These are phyloP conservation scores for Teinopalpus imperialis DNA, from an alignment of 2,888 invertebrate genomes.

Conservation along the genomic window DNA sequence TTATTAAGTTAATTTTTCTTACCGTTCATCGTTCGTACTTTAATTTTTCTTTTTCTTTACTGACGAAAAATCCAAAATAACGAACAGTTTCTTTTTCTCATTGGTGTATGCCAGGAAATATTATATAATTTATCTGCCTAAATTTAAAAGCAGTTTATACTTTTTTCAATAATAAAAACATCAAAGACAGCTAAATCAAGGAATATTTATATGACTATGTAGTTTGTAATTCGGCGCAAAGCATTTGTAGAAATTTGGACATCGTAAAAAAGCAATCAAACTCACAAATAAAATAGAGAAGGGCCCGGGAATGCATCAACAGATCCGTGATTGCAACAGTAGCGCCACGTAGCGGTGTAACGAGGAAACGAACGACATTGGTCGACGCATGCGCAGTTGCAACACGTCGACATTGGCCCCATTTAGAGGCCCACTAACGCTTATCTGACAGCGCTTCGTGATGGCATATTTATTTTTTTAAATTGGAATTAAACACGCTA, in stretches of 20 bases:
- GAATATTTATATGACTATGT: too few species aligned
- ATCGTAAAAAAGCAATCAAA: neutral
- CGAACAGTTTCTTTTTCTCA: too few species aligned
- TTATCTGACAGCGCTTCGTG: constrained; percentile 53
- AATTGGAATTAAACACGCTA: neutral
- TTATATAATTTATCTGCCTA: too few species aligned
- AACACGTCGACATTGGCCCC: constrained; percentile 75
- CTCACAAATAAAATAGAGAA: neutral
- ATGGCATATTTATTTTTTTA: constrained; percentile 33
- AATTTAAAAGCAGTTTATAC: too few species aligned
- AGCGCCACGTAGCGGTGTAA: constrained; percentile 29
- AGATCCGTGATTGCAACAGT: constrained; percentile 14
- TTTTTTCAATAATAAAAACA: too few species aligned
- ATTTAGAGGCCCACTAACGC: constrained; percentile 70
- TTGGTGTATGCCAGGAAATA: too few species aligned
- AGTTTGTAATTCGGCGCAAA: too few species aligned
- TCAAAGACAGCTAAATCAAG: too few species aligned
- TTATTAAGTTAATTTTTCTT: too few species aligned
- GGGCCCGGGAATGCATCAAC: constrained; percentile 9
- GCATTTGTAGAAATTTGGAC: constrained; percentile 11
- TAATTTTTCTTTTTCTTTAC: too few species aligned
- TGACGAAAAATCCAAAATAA: too few species aligned
- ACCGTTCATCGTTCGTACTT: too few species aligned
- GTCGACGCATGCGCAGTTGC: constrained; percentile 60
- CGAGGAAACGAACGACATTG: constrained; percentile 71